These are phyloP conservation scores for Arctocebus calabarensis DNA, from an alignment of 2,797 vertebrate species.

Conservation along the genomic window DNA sequence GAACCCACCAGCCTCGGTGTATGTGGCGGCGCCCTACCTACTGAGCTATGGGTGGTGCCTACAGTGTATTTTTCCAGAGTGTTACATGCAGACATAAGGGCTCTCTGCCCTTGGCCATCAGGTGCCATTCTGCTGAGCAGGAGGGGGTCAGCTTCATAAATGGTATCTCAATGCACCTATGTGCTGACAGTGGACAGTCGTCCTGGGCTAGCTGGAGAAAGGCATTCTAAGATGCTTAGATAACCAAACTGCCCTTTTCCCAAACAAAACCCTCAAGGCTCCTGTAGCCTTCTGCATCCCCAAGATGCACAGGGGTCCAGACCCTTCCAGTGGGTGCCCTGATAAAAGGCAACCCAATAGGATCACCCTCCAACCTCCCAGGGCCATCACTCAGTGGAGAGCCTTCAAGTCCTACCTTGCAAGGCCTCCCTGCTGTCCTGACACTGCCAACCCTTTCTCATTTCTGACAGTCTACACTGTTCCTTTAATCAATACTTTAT, in stretches of 20 bases:
- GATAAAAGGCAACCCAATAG: neutral
- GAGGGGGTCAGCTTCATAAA: neutral
- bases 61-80: neutral
- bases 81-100: neutral
- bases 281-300: neutral
- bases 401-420: neutral
- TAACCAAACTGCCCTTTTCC: neutral
- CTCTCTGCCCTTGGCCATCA: neutral
- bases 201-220: neutral
- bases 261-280: neutral
- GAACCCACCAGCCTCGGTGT: no score
- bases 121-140: neutral
- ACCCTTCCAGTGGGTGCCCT: neutral
- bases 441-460: neutral
- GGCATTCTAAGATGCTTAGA: neutral
- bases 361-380: neutral
- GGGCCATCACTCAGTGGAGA: neutral
- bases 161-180: neutral
- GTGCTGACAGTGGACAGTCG: neutral
- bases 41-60: no score
- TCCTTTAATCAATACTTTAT: neutral
- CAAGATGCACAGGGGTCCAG: neutral
- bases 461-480: neutral
- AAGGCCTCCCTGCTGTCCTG: neutral
- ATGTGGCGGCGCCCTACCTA: no score